Base-by-base conservation (phyloP, 2,888 invertebrate genomes). In the Chesias legatella region DNA sequence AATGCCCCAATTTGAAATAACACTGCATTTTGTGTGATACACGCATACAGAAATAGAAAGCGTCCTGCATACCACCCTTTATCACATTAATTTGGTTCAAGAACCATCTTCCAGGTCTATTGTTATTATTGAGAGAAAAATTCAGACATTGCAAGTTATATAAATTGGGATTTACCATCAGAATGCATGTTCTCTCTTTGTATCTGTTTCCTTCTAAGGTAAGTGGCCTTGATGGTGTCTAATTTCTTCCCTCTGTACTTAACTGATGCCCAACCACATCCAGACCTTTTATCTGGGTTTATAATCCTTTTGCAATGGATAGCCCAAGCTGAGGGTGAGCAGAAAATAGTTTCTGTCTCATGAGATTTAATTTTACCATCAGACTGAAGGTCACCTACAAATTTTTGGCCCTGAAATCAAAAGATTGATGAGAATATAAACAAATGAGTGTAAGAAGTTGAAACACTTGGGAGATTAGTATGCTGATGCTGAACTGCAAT, bases 221-320 rank as follows among this genome's bases (percentile, higher is more conserved):
- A 97, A 39, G 93, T 91, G 51, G 94, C 94, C 79, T 97, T 97
- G 67, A 95, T 96, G 3, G 94, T 93, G 73, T 97, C 97, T 64
- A 97, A 79, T 76, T 96, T 96, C 66, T 94, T 94, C 1, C 95
- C 96, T 69, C 92, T 93, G 65, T 96, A 97, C 65, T 95, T 94
- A 22, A 96, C 96, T 1, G 96, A 95, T 1, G 96, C 96, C 97
- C 97, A 97, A 1, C 97, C 97, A 83, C 96, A 97, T 1, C 96
- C 96, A 24, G 96, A 96, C 64, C 96, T 94, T 75, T 96, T 96
- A 50, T 95, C 94, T 0, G 97, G 96, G 78, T 97, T 96, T 33
- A 97, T 95, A 41, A 96, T 94, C 53, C 95, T 91, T 72, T 97
- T 97, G 67, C 97, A 97, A 67, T 96, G 94, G 73, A 95, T 94